Evolutionary conservation across 2,888 invertebrate species (phyloP), one percentile per base, ranked within the genome.

Genomic region (Drosophila anomelani): DNA sequence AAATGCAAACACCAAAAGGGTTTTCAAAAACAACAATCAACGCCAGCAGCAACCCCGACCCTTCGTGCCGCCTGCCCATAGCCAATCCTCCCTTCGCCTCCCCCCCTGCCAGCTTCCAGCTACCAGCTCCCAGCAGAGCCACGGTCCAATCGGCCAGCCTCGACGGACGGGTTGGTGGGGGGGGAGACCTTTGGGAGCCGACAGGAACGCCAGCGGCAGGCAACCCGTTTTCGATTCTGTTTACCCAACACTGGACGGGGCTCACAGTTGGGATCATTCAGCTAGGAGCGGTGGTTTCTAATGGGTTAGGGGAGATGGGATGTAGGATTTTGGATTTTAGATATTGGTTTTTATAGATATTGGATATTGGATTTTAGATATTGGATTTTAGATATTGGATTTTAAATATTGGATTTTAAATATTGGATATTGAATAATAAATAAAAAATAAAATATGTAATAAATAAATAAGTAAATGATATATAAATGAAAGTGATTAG

Each of bases 1-100:
- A 86, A 86, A 86, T 84, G 80, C 84, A 84, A 84, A 84, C 84
- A 84, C 81, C 81, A 80, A 86, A 84, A 81, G 81, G 86, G 84
- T 86, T 86, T 80, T 73, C 63, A 66, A 66, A 76, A 76, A 76
- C 76, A 76, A 75, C 70, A 71, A 76, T 66, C 76, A 75, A 66
- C 72, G 69, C 75, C 77, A 74, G 74, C 68, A 64, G 64, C 46
- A 34, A 66, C 51, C 63, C 51, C 63, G 69, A 63, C 69, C 58
- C 49, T 41, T 41, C 26, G 26, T 26, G 26, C 32, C 20, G 32
- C 49, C 70, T 54, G 59, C 66, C 60, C 59, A 47, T 17, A 46
- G 57, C 63, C 55, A 77, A 9, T 36, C 20, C 38, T 4, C 23
- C 26, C 4, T 5, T 4, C 26, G 4, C 26, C 26, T 4, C 34